Percentiles rank a stretch among this genome's conserved stretches.
phyloP scores from a whole-genome alignment of 1,140 invertebrate species.

The Bombus vancouverensis region DNA sequence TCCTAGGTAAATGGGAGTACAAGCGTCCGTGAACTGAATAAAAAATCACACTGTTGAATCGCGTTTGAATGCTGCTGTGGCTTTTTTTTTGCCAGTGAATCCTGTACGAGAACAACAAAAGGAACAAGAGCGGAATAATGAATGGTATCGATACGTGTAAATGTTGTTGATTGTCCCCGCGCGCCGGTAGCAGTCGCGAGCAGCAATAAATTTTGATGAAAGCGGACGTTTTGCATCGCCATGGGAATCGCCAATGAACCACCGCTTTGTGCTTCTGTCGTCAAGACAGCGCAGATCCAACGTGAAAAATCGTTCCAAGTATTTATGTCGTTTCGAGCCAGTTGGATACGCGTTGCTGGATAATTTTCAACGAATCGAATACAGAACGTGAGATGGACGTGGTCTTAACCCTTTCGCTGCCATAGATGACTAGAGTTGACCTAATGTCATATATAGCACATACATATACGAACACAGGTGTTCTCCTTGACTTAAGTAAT shows the following conservation, averaged over 20 bases:
- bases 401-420: no score
- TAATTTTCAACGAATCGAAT: no score
- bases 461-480: not conserved
- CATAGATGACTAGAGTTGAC: no score
- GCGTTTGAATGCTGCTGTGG: conserved; percentile 3
- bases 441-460: no score
- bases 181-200: not conserved
- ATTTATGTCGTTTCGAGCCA: not conserved
- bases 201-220: conserved; percentile 25
- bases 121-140: conserved; percentile 30
- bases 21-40: conserved; percentile 21
- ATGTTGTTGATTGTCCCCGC: conserved; percentile 16
- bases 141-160: conserved; percentile 32
- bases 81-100: not conserved
- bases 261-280: not conserved
- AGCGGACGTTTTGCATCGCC: conserved; percentile 9
- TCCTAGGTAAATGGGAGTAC: conserved; percentile 30
- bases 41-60: not conserved
- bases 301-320: not conserved
- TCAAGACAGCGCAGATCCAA: not conserved
- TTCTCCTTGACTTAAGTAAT: no score
- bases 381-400: no score
- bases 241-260: conserved; percentile 6
- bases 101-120: not conserved
- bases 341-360: no score